phyloP scores from a whole-genome alignment of 2,888 invertebrate genomes.

The Antheraea assamensis region DNA sequence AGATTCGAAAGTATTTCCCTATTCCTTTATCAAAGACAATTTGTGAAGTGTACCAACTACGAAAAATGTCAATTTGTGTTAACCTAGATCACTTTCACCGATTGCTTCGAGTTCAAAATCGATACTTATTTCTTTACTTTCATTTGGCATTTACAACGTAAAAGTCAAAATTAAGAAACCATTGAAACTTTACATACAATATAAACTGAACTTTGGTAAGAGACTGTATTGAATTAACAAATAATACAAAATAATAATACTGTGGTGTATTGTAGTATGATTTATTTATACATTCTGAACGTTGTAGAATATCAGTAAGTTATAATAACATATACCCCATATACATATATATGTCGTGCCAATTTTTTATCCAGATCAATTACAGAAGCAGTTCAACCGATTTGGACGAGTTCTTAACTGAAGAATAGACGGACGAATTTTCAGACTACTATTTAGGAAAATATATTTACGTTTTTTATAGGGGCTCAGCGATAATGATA shows the following conservation, averaged over 20 bases:
- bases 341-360: no score
- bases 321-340: neutral
- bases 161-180: neutral
- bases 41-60: neutral
- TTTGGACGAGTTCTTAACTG: no score
- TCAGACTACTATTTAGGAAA: no score
- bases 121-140: neutral
- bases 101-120: conserved; percentile 1
- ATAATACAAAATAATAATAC: neutral
- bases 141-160: neutral
- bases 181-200: neutral
- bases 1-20: neutral
- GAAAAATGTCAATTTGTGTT: conserved; percentile 4
- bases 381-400: no score
- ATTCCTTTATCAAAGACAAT: conserved; percentile 8
- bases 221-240: neutral
- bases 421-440: no score
- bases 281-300: no score
- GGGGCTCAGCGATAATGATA: no score
- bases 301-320: neutral
- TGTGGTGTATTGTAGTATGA: no score
- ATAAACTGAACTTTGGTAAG: neutral
- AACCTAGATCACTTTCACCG: conserved; percentile 9
- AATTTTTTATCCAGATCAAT: no score
- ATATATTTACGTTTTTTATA: no score